Conservation (phyloP, 2,888 invertebrate genomes). For the Morpho helenor region DNA sequence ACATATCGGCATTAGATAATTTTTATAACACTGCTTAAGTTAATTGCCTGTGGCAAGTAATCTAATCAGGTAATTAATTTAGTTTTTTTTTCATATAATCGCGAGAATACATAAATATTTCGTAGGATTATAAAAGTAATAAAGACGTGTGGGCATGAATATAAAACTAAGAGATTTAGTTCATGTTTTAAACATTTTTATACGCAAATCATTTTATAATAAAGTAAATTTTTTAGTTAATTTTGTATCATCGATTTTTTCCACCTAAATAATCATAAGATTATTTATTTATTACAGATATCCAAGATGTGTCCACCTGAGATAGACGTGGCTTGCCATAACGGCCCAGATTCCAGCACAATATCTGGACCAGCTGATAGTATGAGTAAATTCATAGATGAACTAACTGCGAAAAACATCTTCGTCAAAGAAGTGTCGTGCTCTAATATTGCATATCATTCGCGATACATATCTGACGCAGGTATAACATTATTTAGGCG, state of each 20-base stretch:
- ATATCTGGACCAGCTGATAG: slow-evolving; percentile 85
- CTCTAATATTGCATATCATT: slow-evolving; percentile 93
- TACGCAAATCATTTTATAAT: too few relatives aligned
- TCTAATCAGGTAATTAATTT: too few relatives aligned
- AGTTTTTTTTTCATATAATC: background rate
- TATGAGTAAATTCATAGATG: slow-evolving; percentile 75
- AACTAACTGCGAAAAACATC: slow-evolving; percentile 27
- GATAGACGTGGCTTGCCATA: slow-evolving; percentile 89
- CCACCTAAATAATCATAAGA: slow-evolving; percentile 38
- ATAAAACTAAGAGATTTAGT: too few relatives aligned
- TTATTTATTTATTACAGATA: slow-evolving; percentile 60
- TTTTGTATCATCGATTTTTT: too few relatives aligned
- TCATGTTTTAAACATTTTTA: too few relatives aligned
- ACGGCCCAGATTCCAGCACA: slow-evolving; percentile 83
- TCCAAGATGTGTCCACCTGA: slow-evolving; percentile 62
- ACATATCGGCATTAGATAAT: slow-evolving; percentile 5
- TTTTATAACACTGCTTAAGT: background rate
- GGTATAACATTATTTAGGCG: slow-evolving; percentile 35
- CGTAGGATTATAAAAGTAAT: too few relatives aligned
- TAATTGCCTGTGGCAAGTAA: slow-evolving; percentile 6
- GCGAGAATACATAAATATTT: background rate
- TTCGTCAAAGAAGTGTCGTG: slow-evolving; percentile 73
- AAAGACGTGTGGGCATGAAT: too few relatives aligned
- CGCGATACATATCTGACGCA: slow-evolving; percentile 86
- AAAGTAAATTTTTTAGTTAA: too few relatives aligned